These are phyloP conservation scores for Pardosa pseudoannulata DNA, from an alignment of 2,888 invertebrate genomes.

Conservation along the genomic window DNA sequence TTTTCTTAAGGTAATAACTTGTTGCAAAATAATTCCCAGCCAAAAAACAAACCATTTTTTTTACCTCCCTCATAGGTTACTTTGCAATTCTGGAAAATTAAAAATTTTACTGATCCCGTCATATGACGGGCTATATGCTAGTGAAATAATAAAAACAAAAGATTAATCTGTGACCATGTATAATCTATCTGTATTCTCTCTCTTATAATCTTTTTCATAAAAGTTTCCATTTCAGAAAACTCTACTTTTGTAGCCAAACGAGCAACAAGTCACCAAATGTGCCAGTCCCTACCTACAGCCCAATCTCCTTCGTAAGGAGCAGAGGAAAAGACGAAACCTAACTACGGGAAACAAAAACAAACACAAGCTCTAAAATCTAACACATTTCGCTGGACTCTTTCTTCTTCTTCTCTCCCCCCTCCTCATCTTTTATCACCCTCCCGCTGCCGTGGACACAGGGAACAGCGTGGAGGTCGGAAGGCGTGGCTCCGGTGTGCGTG, in stretches of 20 bases:
- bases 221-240: not conserved
- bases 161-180: too few species aligned
- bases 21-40: too few species aligned
- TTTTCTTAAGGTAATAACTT: too few species aligned
- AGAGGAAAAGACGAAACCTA: constrained; percentile 8
- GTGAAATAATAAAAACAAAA: too few species aligned
- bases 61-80: too few species aligned
- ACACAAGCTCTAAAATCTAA: not conserved
- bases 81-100: too few species aligned
- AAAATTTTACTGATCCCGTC: too few species aligned
- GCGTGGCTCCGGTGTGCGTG: constrained; percentile 56
- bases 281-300: not conserved
- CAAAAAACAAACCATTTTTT: too few species aligned
- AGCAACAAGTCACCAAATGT: not conserved
- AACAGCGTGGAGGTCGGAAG: constrained; percentile 16
- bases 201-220: too few species aligned
- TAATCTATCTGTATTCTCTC: too few species aligned
- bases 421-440: not conserved
- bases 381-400: not conserved
- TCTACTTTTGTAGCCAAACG: not conserved
- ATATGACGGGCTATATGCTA: too few species aligned
- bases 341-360: not conserved
- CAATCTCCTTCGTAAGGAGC: constrained; percentile 19
- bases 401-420: not conserved
- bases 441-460: not conserved